Percentiles rank a stretch among this genome's conserved stretches.
Evolutionary conservation across 2,113 vertebrate genomes (phyloP).

Genomic region (Paralichthys olivaceus): DNA sequence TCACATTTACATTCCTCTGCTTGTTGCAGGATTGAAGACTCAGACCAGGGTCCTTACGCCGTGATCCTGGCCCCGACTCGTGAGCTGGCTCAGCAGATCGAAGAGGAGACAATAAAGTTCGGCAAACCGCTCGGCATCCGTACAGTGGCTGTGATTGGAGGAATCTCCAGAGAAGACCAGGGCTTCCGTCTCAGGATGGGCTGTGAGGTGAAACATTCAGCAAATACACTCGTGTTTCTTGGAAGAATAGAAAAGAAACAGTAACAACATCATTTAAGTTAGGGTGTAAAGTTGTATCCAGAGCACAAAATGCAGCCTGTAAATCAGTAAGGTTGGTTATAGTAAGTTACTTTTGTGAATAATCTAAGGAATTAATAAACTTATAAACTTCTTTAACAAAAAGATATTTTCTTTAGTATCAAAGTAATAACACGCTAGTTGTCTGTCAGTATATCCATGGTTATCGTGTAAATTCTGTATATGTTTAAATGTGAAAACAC

Average conservation of each 20-base stretch:
- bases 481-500: too few relatives aligned
- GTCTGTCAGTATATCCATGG: too few relatives aligned
- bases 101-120: slow-evolving; percentile 98
- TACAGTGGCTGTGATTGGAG: slow-evolving; percentile 96
- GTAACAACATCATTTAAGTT: not conserved
- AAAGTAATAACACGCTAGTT: too few relatives aligned
- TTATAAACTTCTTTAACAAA: too few relatives aligned
- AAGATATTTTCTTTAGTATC: not conserved
- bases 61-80: slow-evolving; percentile 97
- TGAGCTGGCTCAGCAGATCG: slow-evolving; percentile 98
- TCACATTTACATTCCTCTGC: not conserved
- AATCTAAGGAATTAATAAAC: too few relatives aligned
- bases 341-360: not conserved
- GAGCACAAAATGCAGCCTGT: not conserved
- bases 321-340: not conserved
- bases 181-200: slow-evolving; percentile 98
- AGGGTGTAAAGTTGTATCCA: not conserved
- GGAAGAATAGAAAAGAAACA: not conserved
- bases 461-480: too few relatives aligned
- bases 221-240: not conserved
- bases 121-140: slow-evolving; percentile 96
- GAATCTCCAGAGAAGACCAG: slow-evolving; percentile 98
- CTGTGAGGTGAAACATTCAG: slow-evolving; percentile 87
- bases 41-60: slow-evolving; percentile 96
- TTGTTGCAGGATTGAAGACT: slow-evolving; percentile 92